Evolutionary conservation across 1,140 invertebrate species (phyloP).

Genomic region (Drosophila sechellia): DNA sequence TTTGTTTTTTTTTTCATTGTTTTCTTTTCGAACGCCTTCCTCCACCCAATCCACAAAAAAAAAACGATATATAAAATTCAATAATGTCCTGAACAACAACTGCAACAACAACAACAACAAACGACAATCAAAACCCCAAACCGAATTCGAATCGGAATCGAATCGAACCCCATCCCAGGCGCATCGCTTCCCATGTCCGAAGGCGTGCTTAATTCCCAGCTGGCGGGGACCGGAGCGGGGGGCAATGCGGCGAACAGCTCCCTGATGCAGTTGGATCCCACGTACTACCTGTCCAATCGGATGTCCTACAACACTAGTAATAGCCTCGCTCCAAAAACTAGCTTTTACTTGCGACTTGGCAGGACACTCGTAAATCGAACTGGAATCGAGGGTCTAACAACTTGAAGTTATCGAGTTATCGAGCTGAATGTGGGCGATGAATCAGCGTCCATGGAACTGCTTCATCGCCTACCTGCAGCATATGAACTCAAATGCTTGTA

Average conservation of each 20-base stretch:
- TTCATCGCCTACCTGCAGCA: too few species aligned
- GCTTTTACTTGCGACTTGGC: background rate
- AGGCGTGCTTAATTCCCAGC: conserved; percentile 62
- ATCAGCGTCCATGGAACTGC: too few species aligned
- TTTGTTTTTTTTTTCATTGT: conserved; percentile 70
- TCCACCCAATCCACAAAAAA: conserved; percentile 38
- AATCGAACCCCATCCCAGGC: conserved; percentile 45
- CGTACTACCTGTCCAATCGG: conserved; percentile 81
- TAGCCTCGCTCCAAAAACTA: conserved; percentile 25
- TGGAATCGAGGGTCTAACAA: too few species aligned
- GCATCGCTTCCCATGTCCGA: conserved; percentile 77
- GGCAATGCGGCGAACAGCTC: conserved; percentile 67
- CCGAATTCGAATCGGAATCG: conserved; percentile 17
- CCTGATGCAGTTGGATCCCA: conserved; percentile 73
- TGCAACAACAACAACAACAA: conserved; percentile 67
- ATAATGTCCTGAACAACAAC: conserved; percentile 59
- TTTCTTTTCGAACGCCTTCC: conserved; percentile 72
- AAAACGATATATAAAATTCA: conserved; percentile 43
- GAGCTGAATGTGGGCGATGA: too few species aligned
- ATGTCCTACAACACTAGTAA: conserved; percentile 82
- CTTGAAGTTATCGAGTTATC: too few species aligned
- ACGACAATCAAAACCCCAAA: conserved; percentile 36
- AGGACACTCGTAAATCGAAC: conserved; percentile 3
- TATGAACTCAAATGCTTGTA: too few species aligned
- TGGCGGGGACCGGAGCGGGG: conserved; percentile 59